Evolutionary conservation across 2,888 invertebrate species (phyloP), one percentile per base, ranked within the genome.

Genomic region (Tiliacea aurago): DNA sequence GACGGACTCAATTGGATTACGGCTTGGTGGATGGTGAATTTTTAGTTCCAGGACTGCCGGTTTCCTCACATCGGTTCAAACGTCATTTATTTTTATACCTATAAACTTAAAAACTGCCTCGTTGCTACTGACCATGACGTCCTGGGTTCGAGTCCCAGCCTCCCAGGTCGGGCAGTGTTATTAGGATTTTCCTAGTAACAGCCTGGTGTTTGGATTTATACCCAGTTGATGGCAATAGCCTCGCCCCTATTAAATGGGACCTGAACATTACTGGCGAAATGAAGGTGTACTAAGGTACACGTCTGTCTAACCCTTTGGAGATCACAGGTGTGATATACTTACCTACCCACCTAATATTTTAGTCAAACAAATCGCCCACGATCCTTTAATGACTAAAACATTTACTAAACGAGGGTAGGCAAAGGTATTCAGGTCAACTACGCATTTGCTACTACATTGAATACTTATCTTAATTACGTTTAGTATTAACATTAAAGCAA

Each of bases 381-480:
- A 20, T 23, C 11, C n/a, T 0, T 33, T 82, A 78, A 81, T 74
- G 51, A 71, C 62, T 64, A 53, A 74, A 71, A 65, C 56, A 62
- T 70, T 61, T 43, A 58, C 47, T 59, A 67, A 72, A 47, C 9
- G 63, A 76, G 67, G 78, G 80, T 84, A 84, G 64, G 23, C 51
- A 23, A 67, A 80, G 82, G 80, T 67, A 86, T 86, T 78, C 82
- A 82, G 82, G 86, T 80, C 73, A 70, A 65, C 68, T 70, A 28
- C 82, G 62, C 71, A 76, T 63, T 20, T 23, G 18, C 43, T 70
- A 28, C 33, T 28, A 28, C 28, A 28, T 28, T 2, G 28, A 3
- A 3, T 10, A 64, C 66, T 76, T 87, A 86, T 84, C 86, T 69
- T 77, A 86, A 86, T 85, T 70, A 75, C 76, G 28, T 79, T 37